Evolutionary conservation across 2,888 invertebrate genomes (phyloP), one percentile per base, ranked within the genome.

Genomic region (Trachelus tabidus): DNA sequence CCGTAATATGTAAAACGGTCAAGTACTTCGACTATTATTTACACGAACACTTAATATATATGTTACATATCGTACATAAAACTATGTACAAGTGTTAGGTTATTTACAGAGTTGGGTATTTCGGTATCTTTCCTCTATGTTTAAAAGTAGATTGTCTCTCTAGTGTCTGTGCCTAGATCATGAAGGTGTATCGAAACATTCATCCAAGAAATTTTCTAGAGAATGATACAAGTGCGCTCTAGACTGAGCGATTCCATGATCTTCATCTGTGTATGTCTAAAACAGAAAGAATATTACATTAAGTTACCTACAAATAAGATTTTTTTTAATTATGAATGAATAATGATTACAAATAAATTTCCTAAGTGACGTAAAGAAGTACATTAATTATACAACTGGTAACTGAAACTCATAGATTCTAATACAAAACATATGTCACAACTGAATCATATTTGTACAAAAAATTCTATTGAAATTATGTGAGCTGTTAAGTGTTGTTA

Each of bases 241-340:
- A 3, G 97, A 97, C 68, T 95, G 95, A 11, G 93, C 92, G 80
- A 98, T 92, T n/a, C 96, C 95, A 89, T 98, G 98, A 88, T 97
- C 97, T 92, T 98, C 98, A 90, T 98, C 98, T 0, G 98, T 96
- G 92, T 99, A 99, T 82, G 96, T 96, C 98, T 98, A 94, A 79
- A 92, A 93, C 84, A 88, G 82, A 85, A 83, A 76, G 76, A 73
- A 77, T 23, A 75, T 69, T 31, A 56, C 11, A 15, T 34, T 34
- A 34, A 30, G 34, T 12, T 34, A 34, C 74, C 15, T 33, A 12
- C 6, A 35, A 30, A 30, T 30, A 33, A 30, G 30, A 31, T 33
- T 33, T 30, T 69, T 30, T 12, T 15, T 33, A 30, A 69, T 12
- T 15, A 40, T 40, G 15, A 40, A 40, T 15, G 40, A 40, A 15